A percentile compares a stretch with the other conserved stretches of the same genome.
Conservation (phyloP, 1,140 invertebrate species). For the Neoseiulus cucumeris region DNA sequence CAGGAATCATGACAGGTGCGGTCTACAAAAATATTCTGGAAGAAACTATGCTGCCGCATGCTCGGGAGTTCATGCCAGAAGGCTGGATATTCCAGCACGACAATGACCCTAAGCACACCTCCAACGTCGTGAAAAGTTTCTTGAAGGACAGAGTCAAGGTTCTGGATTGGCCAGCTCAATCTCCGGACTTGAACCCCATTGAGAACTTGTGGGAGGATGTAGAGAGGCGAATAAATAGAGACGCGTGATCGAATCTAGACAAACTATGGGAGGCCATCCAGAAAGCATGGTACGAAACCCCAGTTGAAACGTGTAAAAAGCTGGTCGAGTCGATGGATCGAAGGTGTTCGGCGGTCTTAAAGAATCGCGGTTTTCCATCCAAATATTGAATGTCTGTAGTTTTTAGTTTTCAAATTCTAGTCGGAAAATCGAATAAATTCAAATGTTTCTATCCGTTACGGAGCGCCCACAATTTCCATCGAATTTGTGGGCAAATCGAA, state of each 20-base stretch:
- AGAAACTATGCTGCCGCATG: constrained; percentile 19
- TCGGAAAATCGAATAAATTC: too few relatives aligned
- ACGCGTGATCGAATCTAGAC: constrained; percentile 12
- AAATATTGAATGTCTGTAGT: too few relatives aligned
- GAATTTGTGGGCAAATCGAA: too few relatives aligned
- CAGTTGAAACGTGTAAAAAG: too few relatives aligned
- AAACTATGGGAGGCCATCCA: too few relatives aligned
- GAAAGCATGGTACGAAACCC: too few relatives aligned
- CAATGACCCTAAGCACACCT: constrained; percentile 26
- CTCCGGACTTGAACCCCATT: constrained; percentile 26
- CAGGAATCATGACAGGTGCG: constrained; percentile 5
- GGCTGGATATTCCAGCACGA: constrained; percentile 22
- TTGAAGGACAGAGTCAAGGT: not conserved
- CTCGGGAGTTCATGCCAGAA: constrained; percentile 16
- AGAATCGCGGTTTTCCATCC: too few relatives aligned
- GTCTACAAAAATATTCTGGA: constrained; percentile 13
- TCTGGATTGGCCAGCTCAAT: constrained; percentile 23
- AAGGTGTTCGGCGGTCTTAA: too few relatives aligned
- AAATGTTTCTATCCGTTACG: too few relatives aligned
- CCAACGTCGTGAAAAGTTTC: constrained; percentile 18
- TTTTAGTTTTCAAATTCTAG: too few relatives aligned
- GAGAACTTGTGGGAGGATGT: constrained; percentile 25
- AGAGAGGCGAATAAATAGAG: constrained; percentile 14
- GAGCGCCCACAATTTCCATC: too few relatives aligned
- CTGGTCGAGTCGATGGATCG: too few relatives aligned